Percentiles rank a stretch among this genome's conserved stretches.
These are phyloP conservation scores for Pachyramphus minor DNA, from an alignment of 2,113 vertebrate species.

Conservation along the genomic window DNA sequence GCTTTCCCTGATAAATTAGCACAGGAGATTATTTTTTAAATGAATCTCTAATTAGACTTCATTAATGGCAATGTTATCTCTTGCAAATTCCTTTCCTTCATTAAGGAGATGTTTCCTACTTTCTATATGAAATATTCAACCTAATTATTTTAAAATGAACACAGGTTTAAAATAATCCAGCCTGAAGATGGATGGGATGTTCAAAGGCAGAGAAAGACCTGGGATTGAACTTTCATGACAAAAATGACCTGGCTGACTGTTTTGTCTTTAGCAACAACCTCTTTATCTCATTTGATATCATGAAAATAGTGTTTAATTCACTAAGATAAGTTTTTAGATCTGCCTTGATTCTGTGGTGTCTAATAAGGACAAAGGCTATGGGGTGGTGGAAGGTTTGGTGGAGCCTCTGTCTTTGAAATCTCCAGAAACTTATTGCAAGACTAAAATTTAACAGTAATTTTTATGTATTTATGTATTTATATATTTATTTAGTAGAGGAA, in stretches of 20 bases:
- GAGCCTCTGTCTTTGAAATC: neutral
- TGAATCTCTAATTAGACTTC: constrained; percentile 48
- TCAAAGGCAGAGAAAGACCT: neutral
- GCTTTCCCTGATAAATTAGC: constrained; percentile 34
- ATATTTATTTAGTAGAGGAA: neutral
- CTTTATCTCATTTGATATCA: neutral
- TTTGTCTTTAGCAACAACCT: neutral
- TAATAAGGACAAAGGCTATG: neutral
- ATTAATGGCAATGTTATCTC: constrained; percentile 44
- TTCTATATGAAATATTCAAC: neutral
- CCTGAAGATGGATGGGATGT: neutral
- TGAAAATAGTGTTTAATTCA: neutral
- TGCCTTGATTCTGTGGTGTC: fast-evolving
- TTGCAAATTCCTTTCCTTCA: constrained; percentile 13
- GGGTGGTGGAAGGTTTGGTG: neutral
- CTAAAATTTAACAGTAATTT: neutral
- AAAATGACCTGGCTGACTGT: neutral
- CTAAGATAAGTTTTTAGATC: neutral
- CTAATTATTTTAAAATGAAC: neutral
- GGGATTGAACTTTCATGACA: neutral
- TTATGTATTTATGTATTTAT: neutral
- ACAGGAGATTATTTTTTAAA: constrained; percentile 49
- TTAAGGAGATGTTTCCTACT: neutral
- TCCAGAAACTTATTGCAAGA: neutral
- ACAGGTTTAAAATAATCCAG: neutral